Evolutionary conservation across 1,140 invertebrate species (phyloP).

Genomic region (Drosophila neocordata): DNA sequence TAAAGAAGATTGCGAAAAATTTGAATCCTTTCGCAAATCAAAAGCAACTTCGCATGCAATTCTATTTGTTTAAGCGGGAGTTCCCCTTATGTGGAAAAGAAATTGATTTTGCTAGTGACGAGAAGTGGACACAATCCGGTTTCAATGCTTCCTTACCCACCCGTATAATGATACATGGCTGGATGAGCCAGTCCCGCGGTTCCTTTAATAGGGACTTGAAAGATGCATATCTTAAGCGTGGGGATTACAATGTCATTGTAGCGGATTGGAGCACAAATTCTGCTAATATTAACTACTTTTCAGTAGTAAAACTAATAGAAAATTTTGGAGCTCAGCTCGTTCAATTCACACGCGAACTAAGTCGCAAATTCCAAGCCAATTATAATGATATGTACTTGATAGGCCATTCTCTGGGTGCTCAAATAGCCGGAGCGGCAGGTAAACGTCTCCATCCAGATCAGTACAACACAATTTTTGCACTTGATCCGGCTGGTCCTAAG

Average conservation of each 20-base stretch:
- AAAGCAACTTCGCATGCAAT: conserved; percentile 59
- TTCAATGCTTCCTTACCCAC: conserved; percentile 72
- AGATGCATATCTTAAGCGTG: conserved; percentile 84
- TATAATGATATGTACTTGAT: conserved; percentile 87
- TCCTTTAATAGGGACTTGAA: conserved; percentile 78
- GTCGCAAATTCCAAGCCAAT: conserved; percentile 44
- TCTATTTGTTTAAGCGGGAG: conserved; percentile 66
- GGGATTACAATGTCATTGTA: conserved; percentile 86
- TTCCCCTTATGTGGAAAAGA: conserved; percentile 66
- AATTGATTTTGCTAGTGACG: conserved; percentile 41
- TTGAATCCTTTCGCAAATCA: conserved; percentile 59
- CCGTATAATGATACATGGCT: conserved; percentile 75
- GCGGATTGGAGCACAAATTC: conserved; percentile 87
- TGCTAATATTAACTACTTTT: conserved; percentile 83
- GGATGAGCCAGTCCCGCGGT: conserved; percentile 78
- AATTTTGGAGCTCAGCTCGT: conserved; percentile 76
- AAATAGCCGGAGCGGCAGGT: conserved; percentile 90
- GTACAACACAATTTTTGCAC: conserved; percentile 86
- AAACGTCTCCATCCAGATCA: conserved; percentile 83
- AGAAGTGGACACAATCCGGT: conserved; percentile 34
- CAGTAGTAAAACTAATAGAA: conserved; percentile 83
- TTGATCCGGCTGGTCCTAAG: conserved; percentile 89
- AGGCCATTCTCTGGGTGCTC: conserved; percentile 93
- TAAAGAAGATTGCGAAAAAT: conserved; percentile 68
- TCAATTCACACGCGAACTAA: conserved; percentile 67